Conservation (phyloP, 2,113 vertebrate genomes). For the Athene cunicularia region DNA sequence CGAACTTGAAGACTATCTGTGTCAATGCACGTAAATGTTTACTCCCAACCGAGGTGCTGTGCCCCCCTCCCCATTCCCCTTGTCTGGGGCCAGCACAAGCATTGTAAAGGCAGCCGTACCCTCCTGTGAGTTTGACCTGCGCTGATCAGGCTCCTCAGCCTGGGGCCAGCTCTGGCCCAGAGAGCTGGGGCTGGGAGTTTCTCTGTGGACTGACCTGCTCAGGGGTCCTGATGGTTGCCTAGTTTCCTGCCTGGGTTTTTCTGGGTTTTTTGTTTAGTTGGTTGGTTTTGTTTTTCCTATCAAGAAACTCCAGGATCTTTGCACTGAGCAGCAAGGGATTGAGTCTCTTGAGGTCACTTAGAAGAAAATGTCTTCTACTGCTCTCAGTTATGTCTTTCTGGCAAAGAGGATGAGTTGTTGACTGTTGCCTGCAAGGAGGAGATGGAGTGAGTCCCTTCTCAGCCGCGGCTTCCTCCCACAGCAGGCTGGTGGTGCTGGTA, state of each 20-base stretch:
- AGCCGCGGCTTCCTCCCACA: not conserved
- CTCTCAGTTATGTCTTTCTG: not conserved
- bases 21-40: slow-evolving; percentile 66
- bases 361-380: not conserved
- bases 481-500: not conserved
- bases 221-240: not conserved
- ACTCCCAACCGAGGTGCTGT: slow-evolving; percentile 44
- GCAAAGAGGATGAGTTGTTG: not conserved
- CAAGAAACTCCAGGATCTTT: slow-evolving; percentile 23
- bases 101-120: not conserved
- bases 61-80: not conserved
- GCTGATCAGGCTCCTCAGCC: not conserved
- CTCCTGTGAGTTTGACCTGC: not conserved
- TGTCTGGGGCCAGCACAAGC: not conserved
- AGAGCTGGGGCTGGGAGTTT: not conserved
- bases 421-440: not conserved
- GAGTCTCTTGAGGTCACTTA: not conserved
- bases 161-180: not conserved
- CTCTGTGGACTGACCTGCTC: slow-evolving; percentile 12
- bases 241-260: not conserved
- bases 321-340: not conserved
- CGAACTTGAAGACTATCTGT: slow-evolving; percentile 47
- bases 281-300: not conserved
- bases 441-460: not conserved
- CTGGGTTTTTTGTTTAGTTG: not conserved